These are phyloP conservation scores for Leptoclinus maculatus DNA, from an alignment of 2,797 vertebrate genomes.

Conservation along the genomic window DNA sequence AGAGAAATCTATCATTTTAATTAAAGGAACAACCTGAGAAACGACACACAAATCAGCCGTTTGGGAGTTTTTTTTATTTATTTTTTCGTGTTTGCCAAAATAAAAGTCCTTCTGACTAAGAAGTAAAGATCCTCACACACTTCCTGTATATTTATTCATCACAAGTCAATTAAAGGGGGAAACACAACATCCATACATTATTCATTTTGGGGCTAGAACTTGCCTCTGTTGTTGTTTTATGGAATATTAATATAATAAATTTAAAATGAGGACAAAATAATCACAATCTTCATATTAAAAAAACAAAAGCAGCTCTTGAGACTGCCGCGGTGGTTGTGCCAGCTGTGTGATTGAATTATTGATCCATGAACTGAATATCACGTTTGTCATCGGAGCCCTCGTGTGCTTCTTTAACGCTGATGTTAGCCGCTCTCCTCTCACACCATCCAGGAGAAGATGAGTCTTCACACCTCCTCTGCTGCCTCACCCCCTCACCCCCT, in stretches of 20 bases:
- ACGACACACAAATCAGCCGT: not conserved
- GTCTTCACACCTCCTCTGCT: slow-evolving; percentile 78
- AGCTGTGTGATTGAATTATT: slow-evolving; percentile 22
- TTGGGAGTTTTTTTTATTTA: not conserved
- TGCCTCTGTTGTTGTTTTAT: not conserved
- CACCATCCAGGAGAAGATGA: slow-evolving; percentile 80
- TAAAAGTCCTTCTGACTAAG: not conserved
- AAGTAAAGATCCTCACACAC: not conserved
- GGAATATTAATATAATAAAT: not conserved
- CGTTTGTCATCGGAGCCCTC: not conserved
- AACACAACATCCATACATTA: too few relatives aligned
- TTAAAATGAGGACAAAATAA: not conserved
- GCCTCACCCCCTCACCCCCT: slow-evolving; percentile 43
- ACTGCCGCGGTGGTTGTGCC: too few relatives aligned
- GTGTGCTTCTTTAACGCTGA: not conserved
- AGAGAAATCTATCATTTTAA: not conserved
- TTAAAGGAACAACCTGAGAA: not conserved
- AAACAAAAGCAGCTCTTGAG: not conserved
- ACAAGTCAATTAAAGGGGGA: too few relatives aligned
- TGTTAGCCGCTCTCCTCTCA: slow-evolving; percentile 63
- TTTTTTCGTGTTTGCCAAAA: not conserved
- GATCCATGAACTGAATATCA: not conserved
- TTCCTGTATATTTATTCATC: not conserved
- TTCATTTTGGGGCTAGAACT: not conserved
- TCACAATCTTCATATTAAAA: too few relatives aligned